Evolutionary conservation across 2,888 invertebrate genomes (phyloP), one percentile per base, ranked within the genome.

Genomic region (Yponomeuta cagnagella): DNA sequence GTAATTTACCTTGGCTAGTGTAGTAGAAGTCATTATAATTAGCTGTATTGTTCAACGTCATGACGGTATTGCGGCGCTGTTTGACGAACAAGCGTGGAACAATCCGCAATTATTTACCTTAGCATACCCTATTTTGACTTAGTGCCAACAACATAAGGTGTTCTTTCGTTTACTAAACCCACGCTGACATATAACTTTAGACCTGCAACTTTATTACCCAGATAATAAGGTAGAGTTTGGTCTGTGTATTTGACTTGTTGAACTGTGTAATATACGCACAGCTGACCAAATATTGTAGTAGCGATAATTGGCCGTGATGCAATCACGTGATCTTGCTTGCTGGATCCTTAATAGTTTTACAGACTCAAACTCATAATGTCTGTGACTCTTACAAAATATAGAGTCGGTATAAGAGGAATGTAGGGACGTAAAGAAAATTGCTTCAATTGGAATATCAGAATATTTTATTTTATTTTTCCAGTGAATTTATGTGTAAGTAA

Each of bases 221-320:
- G 71, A 71, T 4, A 58, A 73, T 79, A 88, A 76, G 77, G 80
- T 75, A 72, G 43, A 67, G 43, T 67, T 67, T 68, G 15, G 48
- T 10, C 12, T 12, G 48, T 68, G 31, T 48, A n/a, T 1, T 68
- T 30, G 10, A 52, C 23, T 43, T 70, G 70, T 63, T 15, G 68
- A 52, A 12, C 12, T 70, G 10, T 58, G 31, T 48, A 30, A 70
- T 43, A 37, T 63, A 48, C 82, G 81, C 88, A 84, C 91, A 92
- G 92, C 91, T 92, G 91, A 90, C 84, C 90, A 92, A 92, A 91
- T 91, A 92, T 90, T 90, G 89, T 89, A 87, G 82, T 85, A 83
- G 86, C 85, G 90, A 90, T 92, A 90, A 91, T 91, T 91, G 90
- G 85, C 84, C 84, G 86, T 90, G 90, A 90, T 88, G 91, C 87